A percentile compares a stretch with the other conserved stretches of the same genome.
These are phyloP conservation scores for roundworm (Caenorhabditis elegans) DNA, from an alignment of 1,140 invertebrate genomes.

Conservation along the genomic window DNA sequence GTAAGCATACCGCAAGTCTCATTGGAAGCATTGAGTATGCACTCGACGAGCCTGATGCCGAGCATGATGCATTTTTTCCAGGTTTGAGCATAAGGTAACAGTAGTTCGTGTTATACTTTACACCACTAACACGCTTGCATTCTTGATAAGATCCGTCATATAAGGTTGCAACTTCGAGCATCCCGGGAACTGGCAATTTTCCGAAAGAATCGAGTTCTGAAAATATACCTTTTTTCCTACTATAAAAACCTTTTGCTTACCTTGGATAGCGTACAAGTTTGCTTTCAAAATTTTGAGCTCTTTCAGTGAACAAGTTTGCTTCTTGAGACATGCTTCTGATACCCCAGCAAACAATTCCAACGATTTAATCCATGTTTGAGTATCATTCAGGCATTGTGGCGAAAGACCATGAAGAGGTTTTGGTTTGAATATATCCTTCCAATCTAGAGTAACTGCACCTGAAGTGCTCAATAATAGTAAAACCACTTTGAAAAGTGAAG, in stretches of 20 bases:
- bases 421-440: background rate
- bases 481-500: background rate
- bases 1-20: conserved; percentile 21
- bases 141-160: conserved; percentile 17
- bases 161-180: background rate
- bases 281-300: background rate
- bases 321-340: background rate
- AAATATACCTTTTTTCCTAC: background rate
- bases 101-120: conserved; percentile 23
- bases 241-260: background rate
- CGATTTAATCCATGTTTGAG: background rate
- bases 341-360: background rate
- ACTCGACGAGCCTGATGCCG: background rate
- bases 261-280: background rate
- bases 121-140: background rate
- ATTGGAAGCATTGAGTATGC: background rate
- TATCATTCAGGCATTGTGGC: background rate
- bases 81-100: background rate
- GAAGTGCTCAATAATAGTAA: background rate
- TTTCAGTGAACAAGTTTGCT: background rate
- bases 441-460: background rate
- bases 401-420: background rate
- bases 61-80: conserved; percentile 3
- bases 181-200: background rate
- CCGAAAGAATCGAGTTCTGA: conserved; percentile 35